A percentile compares a stretch with the other conserved stretches of the same genome.
Evolutionary conservation across 2,888 invertebrate species (phyloP).

Genomic region (Drosophila meridionalis): DNA sequence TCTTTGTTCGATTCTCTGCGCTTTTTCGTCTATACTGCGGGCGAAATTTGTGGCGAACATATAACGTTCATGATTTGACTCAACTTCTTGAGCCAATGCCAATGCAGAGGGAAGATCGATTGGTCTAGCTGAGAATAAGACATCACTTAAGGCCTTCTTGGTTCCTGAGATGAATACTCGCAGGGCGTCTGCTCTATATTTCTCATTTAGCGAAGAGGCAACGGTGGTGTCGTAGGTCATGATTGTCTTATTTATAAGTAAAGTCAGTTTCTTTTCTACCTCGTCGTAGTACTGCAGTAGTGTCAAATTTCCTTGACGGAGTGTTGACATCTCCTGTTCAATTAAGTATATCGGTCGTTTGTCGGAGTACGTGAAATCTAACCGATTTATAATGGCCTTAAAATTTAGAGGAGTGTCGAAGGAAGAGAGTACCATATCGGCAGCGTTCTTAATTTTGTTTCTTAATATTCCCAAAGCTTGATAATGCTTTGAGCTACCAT

Average conservation of each 20-base stretch:
- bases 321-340: background rate
- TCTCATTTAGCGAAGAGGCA: background rate
- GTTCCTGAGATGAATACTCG: conserved; percentile 1
- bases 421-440: conserved; percentile 2
- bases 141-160: no score
- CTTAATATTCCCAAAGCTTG: conserved; percentile 6
- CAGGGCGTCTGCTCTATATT: background rate
- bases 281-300: background rate
- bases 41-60: background rate
- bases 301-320: background rate
- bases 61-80: background rate
- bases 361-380: conserved; percentile 9
- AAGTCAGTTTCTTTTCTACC: background rate
- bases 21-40: background rate
- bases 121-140: background rate
- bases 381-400: conserved; percentile 7
- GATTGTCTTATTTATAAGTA: background rate
- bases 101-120: no score
- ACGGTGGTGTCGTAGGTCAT: background rate
- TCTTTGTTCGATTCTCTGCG: background rate
- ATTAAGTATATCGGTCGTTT: no score
- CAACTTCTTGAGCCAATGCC: no score
- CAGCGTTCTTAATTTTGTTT: conserved; percentile 7
- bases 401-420: conserved; percentile 8
- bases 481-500: conserved; percentile 6